Evolutionary conservation across 2,113 vertebrate genomes (phyloP).

Genomic region (Elachura formosa): DNA sequence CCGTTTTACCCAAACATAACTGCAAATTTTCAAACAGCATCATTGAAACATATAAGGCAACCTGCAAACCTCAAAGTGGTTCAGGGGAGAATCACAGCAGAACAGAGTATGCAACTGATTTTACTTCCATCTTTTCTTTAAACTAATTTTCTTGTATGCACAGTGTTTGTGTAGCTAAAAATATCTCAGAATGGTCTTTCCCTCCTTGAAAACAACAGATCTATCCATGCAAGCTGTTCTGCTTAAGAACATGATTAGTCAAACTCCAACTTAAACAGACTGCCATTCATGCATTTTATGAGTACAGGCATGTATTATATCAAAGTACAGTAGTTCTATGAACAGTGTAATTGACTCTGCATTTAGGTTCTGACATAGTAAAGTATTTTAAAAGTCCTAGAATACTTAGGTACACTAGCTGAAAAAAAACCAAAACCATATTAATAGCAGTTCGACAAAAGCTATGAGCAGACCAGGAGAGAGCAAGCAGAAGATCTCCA

Average conservation of each 20-base stretch:
- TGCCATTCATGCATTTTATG: not conserved
- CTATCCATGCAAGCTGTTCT: not conserved
- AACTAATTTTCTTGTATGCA: rapidly evolving
- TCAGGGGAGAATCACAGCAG: not conserved
- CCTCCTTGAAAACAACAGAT: not conserved
- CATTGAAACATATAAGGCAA: not conserved
- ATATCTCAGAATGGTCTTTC: not conserved
- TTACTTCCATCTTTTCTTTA: not conserved
- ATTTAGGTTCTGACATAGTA: not conserved
- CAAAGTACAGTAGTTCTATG: not conserved
- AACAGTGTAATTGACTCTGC: not conserved
- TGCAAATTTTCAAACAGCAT: not conserved
- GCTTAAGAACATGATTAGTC: not conserved
- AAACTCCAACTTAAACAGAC: not conserved
- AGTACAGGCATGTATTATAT: not conserved
- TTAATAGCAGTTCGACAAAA: not conserved
- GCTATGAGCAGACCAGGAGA: rapidly evolving
- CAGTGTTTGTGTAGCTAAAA: not conserved
- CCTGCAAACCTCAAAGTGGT: not conserved
- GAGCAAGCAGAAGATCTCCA: not conserved
- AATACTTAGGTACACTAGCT: not conserved
- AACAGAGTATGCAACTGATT: rapidly evolving
- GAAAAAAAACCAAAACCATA: not conserved
- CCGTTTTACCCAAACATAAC: not conserved
- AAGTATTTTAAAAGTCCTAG: not conserved